phyloP scores from a whole-genome alignment of 2,113 vertebrate species.

The Sphyrna mokarran region DNA sequence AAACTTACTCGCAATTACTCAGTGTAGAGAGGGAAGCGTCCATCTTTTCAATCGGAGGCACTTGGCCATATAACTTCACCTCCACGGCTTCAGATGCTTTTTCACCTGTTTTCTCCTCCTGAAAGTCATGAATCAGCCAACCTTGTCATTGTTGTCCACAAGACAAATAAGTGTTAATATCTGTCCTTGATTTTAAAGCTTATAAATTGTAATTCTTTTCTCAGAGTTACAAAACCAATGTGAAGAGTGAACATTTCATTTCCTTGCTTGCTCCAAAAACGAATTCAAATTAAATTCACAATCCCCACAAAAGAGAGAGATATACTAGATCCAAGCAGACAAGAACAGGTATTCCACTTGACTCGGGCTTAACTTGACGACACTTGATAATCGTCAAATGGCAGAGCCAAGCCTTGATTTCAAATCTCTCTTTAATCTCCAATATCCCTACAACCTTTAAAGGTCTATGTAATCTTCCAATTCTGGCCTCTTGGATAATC shows the following conservation, averaged over 20 bases:
- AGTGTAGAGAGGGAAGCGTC: conserved; percentile 78
- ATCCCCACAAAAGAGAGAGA: too few relatives aligned
- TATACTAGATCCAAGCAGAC: too few relatives aligned
- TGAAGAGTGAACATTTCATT: too few relatives aligned
- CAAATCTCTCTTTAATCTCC: background rate
- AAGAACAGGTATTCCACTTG: too few relatives aligned
- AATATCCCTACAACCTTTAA: background rate
- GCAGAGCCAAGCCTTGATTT: too few relatives aligned
- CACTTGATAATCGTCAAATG: too few relatives aligned
- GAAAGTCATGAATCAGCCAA: conserved; percentile 26
- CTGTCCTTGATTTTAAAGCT: background rate
- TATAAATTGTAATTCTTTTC: background rate
- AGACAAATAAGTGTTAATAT: background rate
- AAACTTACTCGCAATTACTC: conserved; percentile 83
- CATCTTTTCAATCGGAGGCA: conserved; percentile 91
- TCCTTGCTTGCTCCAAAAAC: too few relatives aligned
- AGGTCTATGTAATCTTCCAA: background rate
- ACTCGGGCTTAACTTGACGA: too few relatives aligned
- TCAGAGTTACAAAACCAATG: too few relatives aligned
- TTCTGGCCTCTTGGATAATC: background rate
- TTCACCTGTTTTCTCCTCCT: conserved; percentile 84
- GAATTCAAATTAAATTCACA: too few relatives aligned
- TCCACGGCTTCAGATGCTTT: conserved; percentile 76
- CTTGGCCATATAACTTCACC: conserved; percentile 82
- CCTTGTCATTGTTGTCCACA: background rate